phyloP scores from a whole-genome alignment of 2,888 invertebrate species.

The Chelonus formosanus region DNA sequence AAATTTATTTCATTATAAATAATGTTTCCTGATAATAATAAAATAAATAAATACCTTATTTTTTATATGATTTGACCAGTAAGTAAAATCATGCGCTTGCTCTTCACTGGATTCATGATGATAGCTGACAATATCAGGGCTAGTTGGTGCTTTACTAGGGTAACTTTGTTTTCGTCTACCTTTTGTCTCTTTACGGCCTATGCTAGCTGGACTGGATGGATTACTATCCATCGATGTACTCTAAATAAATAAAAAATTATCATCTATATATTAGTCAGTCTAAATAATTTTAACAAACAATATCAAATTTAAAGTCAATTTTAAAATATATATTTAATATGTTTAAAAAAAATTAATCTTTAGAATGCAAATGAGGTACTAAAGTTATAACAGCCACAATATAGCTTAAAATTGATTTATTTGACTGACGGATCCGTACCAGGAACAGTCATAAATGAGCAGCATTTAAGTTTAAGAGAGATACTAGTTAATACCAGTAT shows the following conservation, averaged over 20 bases:
- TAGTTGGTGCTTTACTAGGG: conserved; percentile 73
- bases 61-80: conserved; percentile 61
- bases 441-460: conserved; percentile 1
- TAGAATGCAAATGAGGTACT: no score
- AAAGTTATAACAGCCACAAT: no score
- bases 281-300: no score
- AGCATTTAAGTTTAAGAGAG: no score
- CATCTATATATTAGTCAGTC: background rate
- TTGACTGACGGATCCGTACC: no score
- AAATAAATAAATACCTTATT: conserved; percentile 36
- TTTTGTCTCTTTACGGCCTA: conserved; percentile 68
- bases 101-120: conserved; percentile 59
- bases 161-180: conserved; percentile 84
- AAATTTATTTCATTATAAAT: no score
- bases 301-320: no score
- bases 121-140: conserved; percentile 57
- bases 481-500: no score
- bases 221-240: conserved; percentile 62
- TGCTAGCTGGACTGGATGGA: conserved; percentile 63
- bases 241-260: conserved; percentile 45
- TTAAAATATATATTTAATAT: no score
- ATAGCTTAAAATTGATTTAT: no score
- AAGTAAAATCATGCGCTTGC: conserved; percentile 61
- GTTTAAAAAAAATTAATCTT: no score
- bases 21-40: no score